A percentile compares a stretch with the other conserved stretches of the same genome.
Evolutionary conservation across 1,140 invertebrate genomes (phyloP).

Genomic region (Drosophila willistoni): DNA sequence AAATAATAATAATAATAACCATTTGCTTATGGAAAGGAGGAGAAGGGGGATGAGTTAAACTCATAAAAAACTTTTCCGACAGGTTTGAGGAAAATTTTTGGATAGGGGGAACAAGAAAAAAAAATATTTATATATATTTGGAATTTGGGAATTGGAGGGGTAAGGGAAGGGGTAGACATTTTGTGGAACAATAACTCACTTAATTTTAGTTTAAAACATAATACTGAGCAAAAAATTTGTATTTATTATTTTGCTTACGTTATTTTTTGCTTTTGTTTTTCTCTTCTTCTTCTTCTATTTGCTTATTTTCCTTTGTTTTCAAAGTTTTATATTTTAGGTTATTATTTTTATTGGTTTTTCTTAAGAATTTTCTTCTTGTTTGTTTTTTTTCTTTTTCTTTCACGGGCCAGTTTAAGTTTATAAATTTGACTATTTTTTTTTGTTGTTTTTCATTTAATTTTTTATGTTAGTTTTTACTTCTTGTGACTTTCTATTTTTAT

Average conservation of each 20-base stretch:
- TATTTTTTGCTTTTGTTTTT: constrained; percentile 62
- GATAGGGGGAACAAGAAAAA: neutral
- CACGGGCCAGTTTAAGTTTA: constrained; percentile 41
- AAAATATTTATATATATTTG: constrained; percentile 1
- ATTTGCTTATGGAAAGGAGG: neutral
- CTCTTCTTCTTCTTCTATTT: constrained; percentile 5
- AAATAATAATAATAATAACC: constrained; percentile 22
- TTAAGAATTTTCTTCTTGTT: constrained; percentile 17
- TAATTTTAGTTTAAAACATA: constrained; percentile 82
- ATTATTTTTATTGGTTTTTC: neutral
- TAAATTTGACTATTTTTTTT: constrained; percentile 48
- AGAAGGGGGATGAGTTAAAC: neutral
- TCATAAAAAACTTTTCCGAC: constrained; percentile 2
- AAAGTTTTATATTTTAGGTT: constrained; percentile 1
- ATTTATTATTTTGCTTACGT: constrained; percentile 68
- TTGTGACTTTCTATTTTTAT: constrained; percentile 57
- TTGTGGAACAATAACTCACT: constrained; percentile 73
- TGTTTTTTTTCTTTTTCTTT: constrained; percentile 26
- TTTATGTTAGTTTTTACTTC: constrained; percentile 31
- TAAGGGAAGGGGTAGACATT: neutral
- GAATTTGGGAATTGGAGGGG: neutral
- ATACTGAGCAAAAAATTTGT: constrained; percentile 82
- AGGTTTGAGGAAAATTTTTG: neutral
- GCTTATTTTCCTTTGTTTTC: constrained; percentile 41
- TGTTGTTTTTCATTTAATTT: constrained; percentile 9